Conservation (phyloP, 2,113 vertebrate species). For the Cygnus atratus region DNA sequence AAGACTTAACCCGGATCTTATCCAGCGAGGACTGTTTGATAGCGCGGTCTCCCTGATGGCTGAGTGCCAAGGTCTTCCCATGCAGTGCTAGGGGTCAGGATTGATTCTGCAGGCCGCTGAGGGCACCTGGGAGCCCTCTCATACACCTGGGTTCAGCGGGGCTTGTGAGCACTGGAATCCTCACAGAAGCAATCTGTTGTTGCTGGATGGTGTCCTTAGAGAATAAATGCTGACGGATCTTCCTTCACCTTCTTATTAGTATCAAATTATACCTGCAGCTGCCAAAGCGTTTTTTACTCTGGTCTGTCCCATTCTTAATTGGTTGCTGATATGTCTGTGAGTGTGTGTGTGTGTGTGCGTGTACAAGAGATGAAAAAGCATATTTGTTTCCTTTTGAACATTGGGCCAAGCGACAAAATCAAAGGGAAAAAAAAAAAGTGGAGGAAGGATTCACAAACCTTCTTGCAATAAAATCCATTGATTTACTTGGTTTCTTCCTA, state of each 20-base stretch:
- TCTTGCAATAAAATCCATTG: slow-evolving; percentile 35
- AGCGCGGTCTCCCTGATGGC: neutral
- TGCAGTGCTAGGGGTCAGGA: neutral
- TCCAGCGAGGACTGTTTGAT: neutral
- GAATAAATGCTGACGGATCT: slow-evolving; percentile 31
- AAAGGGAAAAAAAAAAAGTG: neutral
- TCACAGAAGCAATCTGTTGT: slow-evolving; percentile 48
- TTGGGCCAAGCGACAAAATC: neutral
- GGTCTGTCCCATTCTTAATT: slow-evolving; percentile 30
- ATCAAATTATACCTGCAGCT: slow-evolving; percentile 54
- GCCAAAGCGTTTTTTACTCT: slow-evolving; percentile 30
- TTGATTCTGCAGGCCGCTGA: slow-evolving; percentile 20
- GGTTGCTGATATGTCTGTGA: neutral
- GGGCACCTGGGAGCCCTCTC: slow-evolving; percentile 28
- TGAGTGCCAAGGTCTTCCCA: neutral
- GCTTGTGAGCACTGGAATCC: slow-evolving; percentile 20
- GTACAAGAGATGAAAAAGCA: neutral
- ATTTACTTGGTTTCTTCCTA: slow-evolving; percentile 17
- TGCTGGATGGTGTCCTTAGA: slow-evolving; percentile 23
- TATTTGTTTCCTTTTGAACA: neutral
- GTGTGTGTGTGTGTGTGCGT: neutral
- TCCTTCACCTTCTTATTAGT: slow-evolving; percentile 46
- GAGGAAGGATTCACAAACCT: neutral
- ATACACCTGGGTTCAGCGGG: slow-evolving; percentile 31
- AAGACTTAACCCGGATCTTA: slow-evolving; percentile 33